Conservation (phyloP, 2,888 invertebrate species). For the Nomada ruficornis region DNA sequence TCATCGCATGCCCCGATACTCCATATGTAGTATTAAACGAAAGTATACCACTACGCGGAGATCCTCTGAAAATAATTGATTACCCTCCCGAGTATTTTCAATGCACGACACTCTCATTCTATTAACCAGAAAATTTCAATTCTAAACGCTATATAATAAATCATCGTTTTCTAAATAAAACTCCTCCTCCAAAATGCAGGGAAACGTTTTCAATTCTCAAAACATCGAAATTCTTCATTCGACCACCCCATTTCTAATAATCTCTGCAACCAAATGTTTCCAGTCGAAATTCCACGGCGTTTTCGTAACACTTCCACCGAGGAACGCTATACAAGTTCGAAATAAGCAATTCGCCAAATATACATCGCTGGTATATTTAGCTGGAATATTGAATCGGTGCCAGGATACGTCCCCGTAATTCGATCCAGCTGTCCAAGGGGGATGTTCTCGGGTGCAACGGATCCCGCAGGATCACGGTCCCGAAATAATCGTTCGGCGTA, state of each 20-base stretch:
- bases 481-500: constrained; percentile 53
- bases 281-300: constrained; percentile 39
- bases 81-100: constrained; percentile 1
- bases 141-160: background rate
- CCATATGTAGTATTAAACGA: constrained; percentile 41
- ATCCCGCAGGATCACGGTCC: constrained; percentile 52
- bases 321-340: constrained; percentile 39
- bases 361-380: constrained; percentile 72
- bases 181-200: too few species aligned
- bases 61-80: constrained; percentile 32
- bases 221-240: background rate
- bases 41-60: constrained; percentile 17
- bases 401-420: constrained; percentile 76
- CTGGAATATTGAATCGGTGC: constrained; percentile 71
- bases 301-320: constrained; percentile 26
- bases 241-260: background rate
- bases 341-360: constrained; percentile 67
- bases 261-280: background rate
- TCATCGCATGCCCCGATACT: constrained; percentile 12
- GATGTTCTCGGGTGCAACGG: constrained; percentile 54
- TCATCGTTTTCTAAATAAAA: background rate
- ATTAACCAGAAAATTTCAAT: background rate
- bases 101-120: background rate
- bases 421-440: constrained; percentile 65
- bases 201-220: background rate